Base-by-base conservation (phyloP, 1,140 invertebrate genomes). In the Xylocopa sonorina region DNA sequence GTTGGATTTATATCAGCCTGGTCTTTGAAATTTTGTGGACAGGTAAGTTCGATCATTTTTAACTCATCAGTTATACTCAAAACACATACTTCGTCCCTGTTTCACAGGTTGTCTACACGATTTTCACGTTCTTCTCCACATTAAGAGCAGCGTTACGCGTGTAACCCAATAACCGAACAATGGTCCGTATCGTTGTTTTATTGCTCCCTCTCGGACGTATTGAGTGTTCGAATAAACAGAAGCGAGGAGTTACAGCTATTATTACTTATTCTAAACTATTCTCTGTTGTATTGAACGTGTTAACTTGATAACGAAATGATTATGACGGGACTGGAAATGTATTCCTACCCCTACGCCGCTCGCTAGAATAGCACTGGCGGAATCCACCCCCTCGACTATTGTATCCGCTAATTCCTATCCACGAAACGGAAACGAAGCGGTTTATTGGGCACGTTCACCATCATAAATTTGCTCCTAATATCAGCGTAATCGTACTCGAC, bases 401-500 rank as follows among this genome's bases (percentile, higher is more conserved):
- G 14, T 3, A 18, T 48, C 0, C 2, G n/a, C 84, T 82, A 93
- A 81, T 93, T 90, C 88, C 93, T 90, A 84, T 95, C 94, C 72
- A 95, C 90, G 87, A 95, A 95, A 88, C 94, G 94, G 87, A 95
- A 94, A 87, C 95, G 95, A 38, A 95, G 90, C 14, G 94, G 91
- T 87, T 92, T 94, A 69, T 94, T 94, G 7, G 95, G 95, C 53
- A 92, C 93, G 50, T 94, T 93, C 48, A 95, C 91, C 84, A 95
- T 94, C 74, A 91, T 90, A 82, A 93, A 93, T 43, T 90, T 94
- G 43, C 94, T 94, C n/a, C 89, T 87, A 50, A 95, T 94, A 71
- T 95, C 94, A 24, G 94, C 94, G 86, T 95, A 95, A 82, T 95
- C 94, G 84, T 95, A 95, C 79, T 95, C 94, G 29, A 95, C 89